A percentile compares a stretch with the other conserved stretches of the same genome.
Conservation (phyloP, 2,113 vertebrate species). For the Eretmochelys imbricata region DNA sequence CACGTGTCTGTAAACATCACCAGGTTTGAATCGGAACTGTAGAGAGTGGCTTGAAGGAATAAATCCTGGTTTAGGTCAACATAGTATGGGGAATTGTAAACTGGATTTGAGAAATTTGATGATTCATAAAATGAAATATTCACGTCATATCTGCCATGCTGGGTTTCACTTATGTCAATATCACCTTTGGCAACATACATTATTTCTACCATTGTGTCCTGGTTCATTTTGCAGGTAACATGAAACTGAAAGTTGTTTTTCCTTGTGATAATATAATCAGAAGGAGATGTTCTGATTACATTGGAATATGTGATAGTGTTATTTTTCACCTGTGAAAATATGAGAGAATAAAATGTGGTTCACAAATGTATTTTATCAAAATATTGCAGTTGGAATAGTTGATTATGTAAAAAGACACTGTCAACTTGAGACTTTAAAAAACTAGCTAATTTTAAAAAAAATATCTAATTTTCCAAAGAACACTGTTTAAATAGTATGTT, state of each 20-base stretch:
- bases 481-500: background rate
- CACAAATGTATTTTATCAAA: background rate
- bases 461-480: background rate
- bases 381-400: background rate
- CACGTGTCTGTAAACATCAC: slow-evolving; percentile 51
- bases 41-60: slow-evolving; percentile 36
- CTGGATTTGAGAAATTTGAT: background rate
- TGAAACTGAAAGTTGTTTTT: slow-evolving; percentile 20
- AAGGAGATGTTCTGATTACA: slow-evolving; percentile 2
- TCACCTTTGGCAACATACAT: slow-evolving; percentile 22
- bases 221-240: slow-evolving; percentile 44
- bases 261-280: slow-evolving; percentile 16
- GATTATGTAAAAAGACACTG: background rate
- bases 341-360: background rate
- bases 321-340: slow-evolving; percentile 3
- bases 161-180: background rate
- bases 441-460: background rate
- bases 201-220: slow-evolving; percentile 26
- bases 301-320: slow-evolving; percentile 49
- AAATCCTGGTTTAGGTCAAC: slow-evolving; percentile 42
- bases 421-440: background rate
- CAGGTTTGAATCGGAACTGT: slow-evolving; percentile 16
- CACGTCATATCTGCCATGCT: slow-evolving; percentile 22
- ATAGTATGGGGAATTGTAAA: slow-evolving; percentile 24
- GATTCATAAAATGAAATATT: slow-evolving; percentile 23